A percentile compares a stretch with the other conserved stretches of the same genome.
Conservation (phyloP, 1,140 invertebrate species). For the Mylabris phalerata region DNA sequence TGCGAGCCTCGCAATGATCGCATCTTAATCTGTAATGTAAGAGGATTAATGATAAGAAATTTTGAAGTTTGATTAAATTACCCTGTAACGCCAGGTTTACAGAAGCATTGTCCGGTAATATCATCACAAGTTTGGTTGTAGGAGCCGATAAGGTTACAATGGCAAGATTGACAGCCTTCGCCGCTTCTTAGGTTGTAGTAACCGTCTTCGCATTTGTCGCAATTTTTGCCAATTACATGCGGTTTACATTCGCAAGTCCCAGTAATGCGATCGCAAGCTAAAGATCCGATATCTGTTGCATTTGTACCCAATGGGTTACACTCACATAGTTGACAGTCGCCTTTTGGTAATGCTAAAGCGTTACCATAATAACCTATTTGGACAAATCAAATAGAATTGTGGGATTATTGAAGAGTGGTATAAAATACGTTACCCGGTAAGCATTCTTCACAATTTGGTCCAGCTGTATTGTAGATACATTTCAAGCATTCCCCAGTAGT, state of each 20-base stretch:
- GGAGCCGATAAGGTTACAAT: slow-evolving; percentile 81
- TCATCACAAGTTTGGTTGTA: slow-evolving; percentile 76
- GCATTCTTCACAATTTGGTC: slow-evolving; percentile 83
- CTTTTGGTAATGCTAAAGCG: slow-evolving; percentile 77
- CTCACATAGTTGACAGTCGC: slow-evolving; percentile 82
- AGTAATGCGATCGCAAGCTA: slow-evolving; percentile 70
- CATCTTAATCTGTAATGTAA: slow-evolving; percentile 54
- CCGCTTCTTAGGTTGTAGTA: slow-evolving; percentile 77
- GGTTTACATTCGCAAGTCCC: slow-evolving; percentile 83
- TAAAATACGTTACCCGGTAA: slow-evolving; percentile 56
- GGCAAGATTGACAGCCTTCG: slow-evolving; percentile 77
- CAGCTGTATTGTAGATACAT: slow-evolving; percentile 95
- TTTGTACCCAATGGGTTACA: slow-evolving; percentile 76
- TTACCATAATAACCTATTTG: slow-evolving; percentile 74
- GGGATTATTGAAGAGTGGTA: background rate
- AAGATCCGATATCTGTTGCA: slow-evolving; percentile 57
- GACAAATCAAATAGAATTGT: background rate
- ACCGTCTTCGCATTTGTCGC: slow-evolving; percentile 80
- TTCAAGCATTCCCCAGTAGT: slow-evolving; percentile 93
- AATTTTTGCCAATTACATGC: slow-evolving; percentile 81
- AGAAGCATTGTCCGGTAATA: slow-evolving; percentile 77
- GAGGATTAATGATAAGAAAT: background rate
- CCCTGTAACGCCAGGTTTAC: slow-evolving; percentile 79
- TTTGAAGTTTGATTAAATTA: slow-evolving; percentile 32
- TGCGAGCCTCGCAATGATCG: slow-evolving; percentile 74